These are phyloP conservation scores for Acanthiza pusilla DNA, from an alignment of 2,797 vertebrate genomes.

Conservation along the genomic window DNA sequence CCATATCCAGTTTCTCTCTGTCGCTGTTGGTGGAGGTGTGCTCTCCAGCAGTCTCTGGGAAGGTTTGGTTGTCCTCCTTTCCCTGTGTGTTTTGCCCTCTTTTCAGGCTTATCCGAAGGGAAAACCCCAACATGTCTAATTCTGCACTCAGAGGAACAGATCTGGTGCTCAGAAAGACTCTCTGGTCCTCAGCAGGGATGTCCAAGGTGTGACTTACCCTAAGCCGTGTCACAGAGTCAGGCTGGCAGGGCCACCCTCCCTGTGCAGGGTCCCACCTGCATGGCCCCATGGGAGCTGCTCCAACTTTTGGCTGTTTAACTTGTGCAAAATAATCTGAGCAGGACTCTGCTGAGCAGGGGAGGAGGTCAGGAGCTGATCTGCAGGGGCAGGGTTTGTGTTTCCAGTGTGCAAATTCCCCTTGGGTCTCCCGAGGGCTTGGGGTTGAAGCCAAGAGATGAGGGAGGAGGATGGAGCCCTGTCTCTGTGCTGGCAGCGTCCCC, in stretches of 20 bases:
- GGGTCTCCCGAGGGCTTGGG: neutral
- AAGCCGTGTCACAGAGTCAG: fast-evolving
- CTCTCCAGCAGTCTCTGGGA: neutral
- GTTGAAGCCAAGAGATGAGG: neutral
- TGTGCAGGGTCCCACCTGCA: neutral
- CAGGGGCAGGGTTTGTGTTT: neutral
- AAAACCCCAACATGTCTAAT: fast-evolving
- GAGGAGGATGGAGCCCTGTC: neutral
- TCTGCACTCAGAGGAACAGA: neutral
- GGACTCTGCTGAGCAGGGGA: neutral
- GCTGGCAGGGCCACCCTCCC: neutral
- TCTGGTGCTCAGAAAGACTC: neutral
- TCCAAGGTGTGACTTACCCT: neutral
- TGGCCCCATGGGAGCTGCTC: fast-evolving
- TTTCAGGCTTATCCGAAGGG: neutral
- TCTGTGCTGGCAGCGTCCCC: neutral
- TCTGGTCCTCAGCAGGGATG: fast-evolving
- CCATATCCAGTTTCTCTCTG: fast-evolving
- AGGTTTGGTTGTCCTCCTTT: neutral
- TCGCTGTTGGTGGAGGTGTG: neutral
- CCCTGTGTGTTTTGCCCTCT: neutral
- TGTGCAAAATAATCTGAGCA: neutral
- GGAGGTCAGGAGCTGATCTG: neutral
- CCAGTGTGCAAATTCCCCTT: fast-evolving
- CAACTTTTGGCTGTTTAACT: neutral